Evolutionary conservation across 23 tunicate species (phyloP), one percentile per base, ranked within the genome.

Genomic region (Trididemnum nubilum): DNA sequence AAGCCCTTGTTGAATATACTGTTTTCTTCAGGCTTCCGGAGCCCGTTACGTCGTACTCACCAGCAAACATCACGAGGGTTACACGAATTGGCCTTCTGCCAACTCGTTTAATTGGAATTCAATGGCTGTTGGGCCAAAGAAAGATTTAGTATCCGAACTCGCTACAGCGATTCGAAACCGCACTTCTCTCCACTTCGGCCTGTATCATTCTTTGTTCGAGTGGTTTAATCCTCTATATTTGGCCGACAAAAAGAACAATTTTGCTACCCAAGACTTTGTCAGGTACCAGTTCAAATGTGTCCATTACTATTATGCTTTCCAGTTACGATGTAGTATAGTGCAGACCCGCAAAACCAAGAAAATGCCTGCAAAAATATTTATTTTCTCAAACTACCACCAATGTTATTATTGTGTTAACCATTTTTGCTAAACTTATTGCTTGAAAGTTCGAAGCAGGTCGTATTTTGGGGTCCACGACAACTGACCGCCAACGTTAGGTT

Each of bases 31-130:
- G 87, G 89, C 77, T 19, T 85, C 89, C 24, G 89, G 89, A 19
- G 89, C 89, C 0, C 40, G 61, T 34, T 85, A 85, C 77, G 61
- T 85, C 34, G 89, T 85, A 0, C 31, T 85, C 35, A 85, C 89
- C 1, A 85, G 89, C 67, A 85, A 85, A 70, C 97, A 92, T 79
- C 97, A 92, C 63, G 97, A 92, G 44, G 97, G 97, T 2, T 92
- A 69, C 78, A 92, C 97, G 0, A 83, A 86, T 52, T 92, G 97
- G 97, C 97, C 97, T 28, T 92, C 97, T 0, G 92, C 58, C 19
- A 40, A 33, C 28, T 90, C 96, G 22, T 90, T 89, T 83, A 90
- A 85, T 84, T 90, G 96, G 96, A 90, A 90, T 74, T 90, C 96
- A 24, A 64, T 90, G 63, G 96, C 85, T 75, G 90, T 90, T 38